Conservation (phyloP, 1,140 invertebrate genomes). For the Ctenoplectra terminalis region DNA sequence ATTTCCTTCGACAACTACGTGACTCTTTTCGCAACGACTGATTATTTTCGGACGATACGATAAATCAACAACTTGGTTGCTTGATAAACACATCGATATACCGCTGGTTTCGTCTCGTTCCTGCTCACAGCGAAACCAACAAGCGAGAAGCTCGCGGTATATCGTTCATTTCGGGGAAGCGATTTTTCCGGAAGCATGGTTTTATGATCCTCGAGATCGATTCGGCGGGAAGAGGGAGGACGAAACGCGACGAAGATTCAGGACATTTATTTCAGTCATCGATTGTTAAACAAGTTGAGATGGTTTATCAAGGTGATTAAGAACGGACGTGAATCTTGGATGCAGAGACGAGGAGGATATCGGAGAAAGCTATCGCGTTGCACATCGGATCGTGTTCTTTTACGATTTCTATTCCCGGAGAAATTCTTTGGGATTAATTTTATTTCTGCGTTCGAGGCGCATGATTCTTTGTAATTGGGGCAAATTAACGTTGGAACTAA, state of each 20-base stretch:
- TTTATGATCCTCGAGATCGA: neutral
- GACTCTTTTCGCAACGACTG: constrained; percentile 42
- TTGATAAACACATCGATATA: constrained; percentile 4
- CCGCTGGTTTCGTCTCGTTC: neutral
- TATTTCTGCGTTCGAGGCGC: too few relatives aligned
- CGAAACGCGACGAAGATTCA: neutral
- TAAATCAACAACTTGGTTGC: constrained; percentile 22
- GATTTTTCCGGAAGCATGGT: neutral
- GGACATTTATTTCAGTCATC: neutral
- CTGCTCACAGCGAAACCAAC: neutral
- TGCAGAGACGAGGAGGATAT: constrained; percentile 1
- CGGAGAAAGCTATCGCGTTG: neutral
- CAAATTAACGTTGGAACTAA: too few relatives aligned
- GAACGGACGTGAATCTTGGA: neutral
- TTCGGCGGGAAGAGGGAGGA: neutral
- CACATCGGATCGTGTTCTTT: neutral
- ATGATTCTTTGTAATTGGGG: too few relatives aligned
- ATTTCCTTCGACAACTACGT: constrained; percentile 62
- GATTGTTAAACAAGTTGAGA: neutral
- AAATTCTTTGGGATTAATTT: constrained; percentile 11
- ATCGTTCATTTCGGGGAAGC: neutral
- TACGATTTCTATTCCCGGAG: neutral
- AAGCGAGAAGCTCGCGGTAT: too few relatives aligned
- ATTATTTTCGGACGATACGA: constrained; percentile 48
- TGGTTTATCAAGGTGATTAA: neutral